Conservation (phyloP, 2,113 vertebrate genomes). For the Chloropsis hardwickii region DNA sequence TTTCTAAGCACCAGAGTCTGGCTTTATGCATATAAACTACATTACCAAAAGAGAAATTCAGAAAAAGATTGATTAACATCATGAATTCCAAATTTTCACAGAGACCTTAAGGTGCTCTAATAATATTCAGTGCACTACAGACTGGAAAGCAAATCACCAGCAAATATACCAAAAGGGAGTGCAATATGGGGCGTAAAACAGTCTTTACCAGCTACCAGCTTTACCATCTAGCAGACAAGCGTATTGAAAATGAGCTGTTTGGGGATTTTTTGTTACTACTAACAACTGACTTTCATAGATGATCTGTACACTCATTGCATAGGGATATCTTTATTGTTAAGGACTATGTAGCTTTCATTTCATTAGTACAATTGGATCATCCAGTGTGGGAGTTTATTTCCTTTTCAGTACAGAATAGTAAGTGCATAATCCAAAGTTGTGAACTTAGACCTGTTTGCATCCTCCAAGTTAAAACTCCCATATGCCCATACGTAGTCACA, state of each 20-base stretch:
- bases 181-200: background rate
- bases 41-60: background rate
- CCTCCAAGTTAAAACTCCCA: background rate
- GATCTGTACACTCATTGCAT: background rate
- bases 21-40: background rate
- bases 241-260: background rate
- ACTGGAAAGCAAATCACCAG: background rate
- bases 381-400: background rate
- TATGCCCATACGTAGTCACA: background rate
- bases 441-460: background rate
- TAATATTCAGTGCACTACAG: background rate
- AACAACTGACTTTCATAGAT: background rate
- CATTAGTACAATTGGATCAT: background rate
- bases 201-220: background rate
- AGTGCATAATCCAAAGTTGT: background rate
- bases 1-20: background rate
- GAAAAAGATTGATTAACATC: background rate
- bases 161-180: background rate
- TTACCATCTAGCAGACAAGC: background rate
- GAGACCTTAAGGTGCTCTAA: background rate
- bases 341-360: background rate
- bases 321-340: background rate
- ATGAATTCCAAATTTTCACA: background rate
- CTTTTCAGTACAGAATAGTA: background rate
- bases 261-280: background rate